Base-by-base conservation (phyloP, 2,113 vertebrate species). In the Lucifuga dentata region DNA sequence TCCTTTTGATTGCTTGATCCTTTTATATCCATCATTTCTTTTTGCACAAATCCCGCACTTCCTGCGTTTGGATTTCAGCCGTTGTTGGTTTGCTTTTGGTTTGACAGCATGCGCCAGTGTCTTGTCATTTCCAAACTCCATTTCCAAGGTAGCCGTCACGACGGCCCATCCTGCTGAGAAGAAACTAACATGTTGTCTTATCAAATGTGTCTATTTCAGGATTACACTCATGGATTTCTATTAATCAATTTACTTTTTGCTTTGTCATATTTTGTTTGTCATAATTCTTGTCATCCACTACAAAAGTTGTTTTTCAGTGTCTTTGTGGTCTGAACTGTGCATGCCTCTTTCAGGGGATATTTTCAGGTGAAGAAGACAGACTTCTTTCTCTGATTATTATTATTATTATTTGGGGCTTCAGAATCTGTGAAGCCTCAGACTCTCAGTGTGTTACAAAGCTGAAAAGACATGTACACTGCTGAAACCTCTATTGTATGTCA, bases 81-180 rank as follows among this genome's bases (percentile, higher is more conserved):
- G 68, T 73, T 77, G 68, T 80, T 61, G 69, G 39, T 85, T 82
- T 78, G 67, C 65, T 78, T 82, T 84, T 80, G 80, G 57, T 90
- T 84, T 39, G 49, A 85, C 70, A 65, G 91, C 92, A 94, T 92
- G 92, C 69, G 69, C 83, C 58, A 32, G 24, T 90, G 81, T 90
- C 74, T 62, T 75, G 75, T 86, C 67, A 24, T 77, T 77, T 40
- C 61, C 38, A 41, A 68, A 77, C 51, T 45, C 40, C 70, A 80
- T 83, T 72, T 77, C 52, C 63, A 81, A 86, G 80, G 83, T 81
- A 29, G 72, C 7, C 26, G 26, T 72, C 45, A 38, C 39, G 83
- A 78, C 23, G 82, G 55, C 64, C 73, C 44, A 50, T 73, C 81
- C 56, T 75, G 48, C 67, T 15, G 57, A 49, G 72, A 60, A 83